A percentile compares a stretch with the other conserved stretches of the same genome.
Conservation (phyloP, 2,113 vertebrate genomes). For the Macrotis lagotis region DNA sequence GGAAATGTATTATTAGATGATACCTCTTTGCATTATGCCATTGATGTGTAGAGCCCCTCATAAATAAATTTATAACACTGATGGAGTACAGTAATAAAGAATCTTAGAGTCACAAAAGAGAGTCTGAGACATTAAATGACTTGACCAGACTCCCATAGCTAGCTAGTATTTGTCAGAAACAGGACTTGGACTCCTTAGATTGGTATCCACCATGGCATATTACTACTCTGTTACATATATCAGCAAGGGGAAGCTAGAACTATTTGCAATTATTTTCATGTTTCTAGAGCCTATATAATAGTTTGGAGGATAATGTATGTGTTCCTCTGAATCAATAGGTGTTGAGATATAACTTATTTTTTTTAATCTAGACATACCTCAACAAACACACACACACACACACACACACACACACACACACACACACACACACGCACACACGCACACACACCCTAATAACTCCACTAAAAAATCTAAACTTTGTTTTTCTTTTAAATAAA, state of each 20-base stretch:
- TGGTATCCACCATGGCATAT: neutral
- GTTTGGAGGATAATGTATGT: neutral
- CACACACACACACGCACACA: neutral
- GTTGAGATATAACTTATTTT: neutral
- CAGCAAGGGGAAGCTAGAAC: neutral
- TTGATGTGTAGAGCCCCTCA: neutral
- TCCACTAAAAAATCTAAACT: neutral
- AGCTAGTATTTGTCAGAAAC: neutral
- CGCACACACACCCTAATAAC: no score
- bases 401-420: neutral
- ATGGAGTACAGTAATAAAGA: neutral
- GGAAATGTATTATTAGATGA: neutral
- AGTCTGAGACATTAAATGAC: neutral
- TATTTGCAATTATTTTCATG: slow-evolving; percentile 1
- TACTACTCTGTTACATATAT: neutral
- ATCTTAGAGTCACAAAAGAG: neutral
- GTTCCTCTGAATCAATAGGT: neutral
- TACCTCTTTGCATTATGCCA: neutral
- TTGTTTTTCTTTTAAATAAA: no score
- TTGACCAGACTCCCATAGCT: neutral
- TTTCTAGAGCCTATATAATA: neutral
- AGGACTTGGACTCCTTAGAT: neutral
- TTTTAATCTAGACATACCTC: neutral
- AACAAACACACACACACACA: no score
- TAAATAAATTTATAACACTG: neutral